A percentile compares a stretch with the other conserved stretches of the same genome.
phyloP scores from a whole-genome alignment of 1,140 invertebrate genomes.

The Caenorhabditis tropicalis region DNA sequence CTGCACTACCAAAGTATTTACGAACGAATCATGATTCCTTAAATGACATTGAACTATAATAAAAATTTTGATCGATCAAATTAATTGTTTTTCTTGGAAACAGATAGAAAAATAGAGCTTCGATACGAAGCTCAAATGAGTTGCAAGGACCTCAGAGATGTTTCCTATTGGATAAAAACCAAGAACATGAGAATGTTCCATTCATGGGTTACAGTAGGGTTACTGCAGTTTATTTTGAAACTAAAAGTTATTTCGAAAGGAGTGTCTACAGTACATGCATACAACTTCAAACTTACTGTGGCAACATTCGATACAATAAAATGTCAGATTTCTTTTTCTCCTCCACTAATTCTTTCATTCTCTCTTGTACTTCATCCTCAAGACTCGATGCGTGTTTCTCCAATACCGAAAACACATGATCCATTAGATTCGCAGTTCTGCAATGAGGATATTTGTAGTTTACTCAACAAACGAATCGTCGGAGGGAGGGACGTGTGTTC shows the following conservation, averaged over 20 bases:
- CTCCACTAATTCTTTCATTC: conserved; percentile 88
- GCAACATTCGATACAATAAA: conserved; percentile 87
- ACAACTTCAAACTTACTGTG: conserved; percentile 85
- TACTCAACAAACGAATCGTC: background rate
- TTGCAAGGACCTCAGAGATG: too few species aligned
- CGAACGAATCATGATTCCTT: background rate
- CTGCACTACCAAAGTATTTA: background rate
- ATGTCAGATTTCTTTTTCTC: conserved; percentile 94
- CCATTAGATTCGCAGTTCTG: conserved; percentile 79
- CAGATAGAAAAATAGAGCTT: background rate
- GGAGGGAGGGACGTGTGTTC: background rate
- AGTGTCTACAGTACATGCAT: too few species aligned
- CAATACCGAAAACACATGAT: conserved; percentile 86
- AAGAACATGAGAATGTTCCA: too few species aligned
- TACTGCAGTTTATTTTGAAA: too few species aligned
- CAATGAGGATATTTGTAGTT: conserved; percentile 44
- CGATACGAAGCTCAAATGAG: too few species aligned
- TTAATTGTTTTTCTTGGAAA: background rate
- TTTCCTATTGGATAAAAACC: too few species aligned
- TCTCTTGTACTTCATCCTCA: conserved; percentile 85
- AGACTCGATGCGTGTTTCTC: conserved; percentile 85
- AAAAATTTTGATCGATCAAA: conserved; percentile 28
- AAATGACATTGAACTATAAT: background rate
- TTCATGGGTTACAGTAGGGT: too few species aligned
- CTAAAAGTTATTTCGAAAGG: too few species aligned